Conservation (phyloP, 2,113 vertebrate species). For the Psilopsiagon aurifrons region DNA sequence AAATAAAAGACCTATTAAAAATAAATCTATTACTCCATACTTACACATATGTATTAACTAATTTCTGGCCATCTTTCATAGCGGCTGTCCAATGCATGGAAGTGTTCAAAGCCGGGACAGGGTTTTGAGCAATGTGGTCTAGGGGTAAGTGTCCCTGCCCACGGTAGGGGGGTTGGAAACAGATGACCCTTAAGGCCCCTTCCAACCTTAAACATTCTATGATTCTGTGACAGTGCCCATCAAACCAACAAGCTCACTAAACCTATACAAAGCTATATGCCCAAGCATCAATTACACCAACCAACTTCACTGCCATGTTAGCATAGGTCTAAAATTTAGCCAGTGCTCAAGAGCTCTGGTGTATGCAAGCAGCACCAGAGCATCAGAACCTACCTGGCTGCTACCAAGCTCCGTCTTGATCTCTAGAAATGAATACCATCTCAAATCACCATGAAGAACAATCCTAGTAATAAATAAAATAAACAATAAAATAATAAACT, state of each 20-base stretch:
- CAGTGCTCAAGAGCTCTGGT: background rate
- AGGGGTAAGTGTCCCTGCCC: background rate
- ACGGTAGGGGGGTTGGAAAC: background rate
- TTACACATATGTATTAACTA: background rate
- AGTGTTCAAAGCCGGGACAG: background rate
- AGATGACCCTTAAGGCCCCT: background rate
- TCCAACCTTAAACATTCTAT: background rate
- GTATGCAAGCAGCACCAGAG: fast-evolving
- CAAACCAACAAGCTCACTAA: background rate
- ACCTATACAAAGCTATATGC: background rate
- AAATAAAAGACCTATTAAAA: background rate
- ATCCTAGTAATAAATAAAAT: background rate
- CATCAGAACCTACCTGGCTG: background rate
- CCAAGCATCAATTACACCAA: background rate
- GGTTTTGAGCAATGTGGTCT: background rate
- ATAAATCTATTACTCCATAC: background rate
- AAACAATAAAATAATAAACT: background rate
- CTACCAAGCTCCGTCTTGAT: background rate
- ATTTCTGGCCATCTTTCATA: background rate
- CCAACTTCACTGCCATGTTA: background rate
- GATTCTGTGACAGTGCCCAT: background rate
- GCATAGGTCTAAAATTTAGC: background rate
- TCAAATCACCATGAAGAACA: background rate
- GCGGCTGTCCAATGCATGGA: background rate
- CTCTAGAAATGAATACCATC: background rate